A percentile compares a stretch with the other conserved stretches of the same genome.
phyloP scores from a whole-genome alignment of 2,888 invertebrate species.

The Dioctria linearis region DNA sequence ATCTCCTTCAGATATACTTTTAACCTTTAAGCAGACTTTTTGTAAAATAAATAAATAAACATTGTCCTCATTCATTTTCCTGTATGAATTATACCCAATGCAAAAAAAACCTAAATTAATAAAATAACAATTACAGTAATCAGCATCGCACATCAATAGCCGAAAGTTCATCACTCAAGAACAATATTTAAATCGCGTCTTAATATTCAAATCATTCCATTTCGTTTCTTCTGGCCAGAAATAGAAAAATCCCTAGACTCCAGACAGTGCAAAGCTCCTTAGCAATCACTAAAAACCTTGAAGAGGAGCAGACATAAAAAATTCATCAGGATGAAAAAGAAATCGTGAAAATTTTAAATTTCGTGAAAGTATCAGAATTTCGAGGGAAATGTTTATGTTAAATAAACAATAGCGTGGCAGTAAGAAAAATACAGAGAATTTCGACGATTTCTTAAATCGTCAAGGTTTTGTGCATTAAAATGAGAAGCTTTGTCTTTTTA shows the following conservation, averaged over 20 bases:
- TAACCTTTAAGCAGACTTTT: no score
- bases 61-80: no score
- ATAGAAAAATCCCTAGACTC: background rate
- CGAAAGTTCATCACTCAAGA: no score
- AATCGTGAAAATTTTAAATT: background rate
- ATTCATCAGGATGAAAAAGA: constrained; percentile 8
- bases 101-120: no score
- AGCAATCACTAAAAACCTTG: constrained; percentile 19
- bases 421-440: background rate
- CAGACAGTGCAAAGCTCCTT: constrained; percentile 3
- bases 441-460: constrained; percentile 17
- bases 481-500: background rate
- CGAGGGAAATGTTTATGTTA: background rate
- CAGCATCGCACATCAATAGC: no score
- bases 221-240: background rate
- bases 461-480: constrained; percentile 7
- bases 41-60: no score
- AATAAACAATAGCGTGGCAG: background rate
- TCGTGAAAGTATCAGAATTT: background rate
- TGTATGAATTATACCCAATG: no score
- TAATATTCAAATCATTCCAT: background rate
- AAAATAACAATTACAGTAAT: no score
- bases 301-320: constrained; percentile 6
- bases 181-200: no score
- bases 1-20: no score